Conservation (phyloP, 1,140 invertebrate species). For the Thaumetopoea pityocampa region DNA sequence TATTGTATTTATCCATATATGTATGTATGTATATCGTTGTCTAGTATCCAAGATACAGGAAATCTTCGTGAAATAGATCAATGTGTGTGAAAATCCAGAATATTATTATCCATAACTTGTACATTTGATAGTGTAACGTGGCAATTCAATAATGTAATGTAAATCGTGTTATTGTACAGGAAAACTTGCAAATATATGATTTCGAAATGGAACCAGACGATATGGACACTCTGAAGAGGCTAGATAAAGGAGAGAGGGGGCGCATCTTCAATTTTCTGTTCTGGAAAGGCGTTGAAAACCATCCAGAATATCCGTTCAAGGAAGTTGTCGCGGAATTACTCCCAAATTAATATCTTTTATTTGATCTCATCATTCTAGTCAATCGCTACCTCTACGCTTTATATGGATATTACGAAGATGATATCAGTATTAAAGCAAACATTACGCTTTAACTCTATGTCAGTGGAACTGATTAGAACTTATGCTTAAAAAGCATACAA, state of each 20-base stretch:
- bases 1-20: no score
- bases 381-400: conserved; percentile 17
- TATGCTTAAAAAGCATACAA: no score
- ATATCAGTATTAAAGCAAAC: neutral
- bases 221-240: conserved; percentile 70
- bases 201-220: conserved; percentile 78
- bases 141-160: neutral
- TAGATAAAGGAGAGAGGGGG: conserved; percentile 81
- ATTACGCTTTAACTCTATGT: neutral
- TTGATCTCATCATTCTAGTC: conserved; percentile 19
- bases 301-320: conserved; percentile 80
- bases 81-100: no score
- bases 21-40: no score
- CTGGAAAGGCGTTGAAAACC: conserved; percentile 78
- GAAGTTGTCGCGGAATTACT: conserved; percentile 9
- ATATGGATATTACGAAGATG: neutral
- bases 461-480: conserved; percentile 5
- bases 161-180: conserved; percentile 40
- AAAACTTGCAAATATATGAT: conserved; percentile 80
- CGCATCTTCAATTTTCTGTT: conserved; percentile 81
- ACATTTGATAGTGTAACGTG: neutral
- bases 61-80: no score
- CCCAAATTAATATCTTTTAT: conserved; percentile 5
- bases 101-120: neutral
- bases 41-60: no score